Evolutionary conservation across 2,797 vertebrate species (phyloP).

Genomic region (Sandelia bainsii): DNA sequence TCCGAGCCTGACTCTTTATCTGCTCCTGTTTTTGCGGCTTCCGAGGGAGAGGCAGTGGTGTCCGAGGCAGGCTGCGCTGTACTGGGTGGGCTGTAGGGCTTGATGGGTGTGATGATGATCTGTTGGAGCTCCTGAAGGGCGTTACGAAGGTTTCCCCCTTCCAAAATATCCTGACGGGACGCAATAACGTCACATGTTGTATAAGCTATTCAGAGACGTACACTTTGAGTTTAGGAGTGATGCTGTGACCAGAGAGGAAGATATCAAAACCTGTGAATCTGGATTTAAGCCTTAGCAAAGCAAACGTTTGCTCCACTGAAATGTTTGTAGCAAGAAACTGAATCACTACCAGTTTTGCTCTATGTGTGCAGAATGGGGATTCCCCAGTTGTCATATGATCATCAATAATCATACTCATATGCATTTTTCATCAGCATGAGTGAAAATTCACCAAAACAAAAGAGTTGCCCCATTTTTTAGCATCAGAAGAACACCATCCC

Average conservation of each 20-base stretch:
- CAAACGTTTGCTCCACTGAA: conserved; percentile 15
- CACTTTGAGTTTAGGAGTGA: not conserved
- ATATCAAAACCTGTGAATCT: conserved; percentile 10
- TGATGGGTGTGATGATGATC: conserved; percentile 94
- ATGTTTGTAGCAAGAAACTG: conserved; percentile 1
- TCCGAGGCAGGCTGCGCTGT: conserved; percentile 74
- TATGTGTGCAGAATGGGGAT: conserved; percentile 14
- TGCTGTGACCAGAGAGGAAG: not conserved
- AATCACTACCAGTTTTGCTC: not conserved
- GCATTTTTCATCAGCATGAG: conserved; percentile 1
- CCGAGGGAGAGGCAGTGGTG: conserved; percentile 60
- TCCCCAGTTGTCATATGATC: conserved; percentile 21
- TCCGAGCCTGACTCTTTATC: conserved; percentile 86
- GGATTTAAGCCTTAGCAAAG: not conserved
- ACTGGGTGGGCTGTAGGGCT: conserved; percentile 86
- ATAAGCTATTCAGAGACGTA: not conserved
- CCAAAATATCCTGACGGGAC: conserved; percentile 90
- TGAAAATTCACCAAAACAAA: conserved; percentile 22
- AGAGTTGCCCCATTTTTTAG: not conserved
- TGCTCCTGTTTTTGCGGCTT: conserved; percentile 79
- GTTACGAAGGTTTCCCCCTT: conserved; percentile 94
- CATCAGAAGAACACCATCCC: conserved; percentile 6
- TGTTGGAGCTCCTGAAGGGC: conserved; percentile 95
- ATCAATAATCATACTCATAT: not conserved
- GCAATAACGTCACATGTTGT: conserved; percentile 6